A percentile compares a stretch with the other conserved stretches of the same genome.
Conservation (phyloP, 1,140 invertebrate species). For the Tigriopus japonicus region DNA sequence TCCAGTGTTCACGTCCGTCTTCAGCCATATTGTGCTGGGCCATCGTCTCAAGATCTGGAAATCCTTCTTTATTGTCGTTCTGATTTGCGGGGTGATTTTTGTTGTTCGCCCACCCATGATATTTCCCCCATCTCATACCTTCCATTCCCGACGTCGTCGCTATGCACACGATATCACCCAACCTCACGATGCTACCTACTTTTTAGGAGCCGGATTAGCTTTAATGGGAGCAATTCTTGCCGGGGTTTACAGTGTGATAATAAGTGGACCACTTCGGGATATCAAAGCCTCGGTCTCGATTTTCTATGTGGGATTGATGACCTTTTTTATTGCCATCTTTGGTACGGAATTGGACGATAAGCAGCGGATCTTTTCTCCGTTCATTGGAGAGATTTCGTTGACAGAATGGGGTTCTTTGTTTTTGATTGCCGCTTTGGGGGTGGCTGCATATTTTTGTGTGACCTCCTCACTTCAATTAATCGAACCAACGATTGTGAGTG, state of each 20-base stretch:
- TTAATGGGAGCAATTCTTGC: not conserved
- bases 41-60: not conserved
- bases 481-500: not conserved
- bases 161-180: not conserved
- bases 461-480: not conserved
- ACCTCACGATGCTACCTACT: not conserved
- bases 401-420: not conserved
- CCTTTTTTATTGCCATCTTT: not conserved
- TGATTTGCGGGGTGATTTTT: not conserved
- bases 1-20: not conserved
- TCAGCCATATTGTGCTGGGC: not conserved
- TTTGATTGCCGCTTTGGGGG: not conserved
- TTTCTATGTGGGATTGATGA: not conserved
- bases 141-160: no score
- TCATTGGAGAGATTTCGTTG: not conserved
- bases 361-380: not conserved
- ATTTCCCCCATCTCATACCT: not conserved
- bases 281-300: not conserved
- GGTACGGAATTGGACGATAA: not conserved
- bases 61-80: not conserved
- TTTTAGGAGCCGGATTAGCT: not conserved
- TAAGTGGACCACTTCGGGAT: not conserved
- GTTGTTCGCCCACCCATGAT: not conserved
- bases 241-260: not conserved
- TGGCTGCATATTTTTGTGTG: not conserved